These are phyloP conservation scores for Cantharis rufa DNA, from an alignment of 2,888 invertebrate genomes.

Conservation along the genomic window DNA sequence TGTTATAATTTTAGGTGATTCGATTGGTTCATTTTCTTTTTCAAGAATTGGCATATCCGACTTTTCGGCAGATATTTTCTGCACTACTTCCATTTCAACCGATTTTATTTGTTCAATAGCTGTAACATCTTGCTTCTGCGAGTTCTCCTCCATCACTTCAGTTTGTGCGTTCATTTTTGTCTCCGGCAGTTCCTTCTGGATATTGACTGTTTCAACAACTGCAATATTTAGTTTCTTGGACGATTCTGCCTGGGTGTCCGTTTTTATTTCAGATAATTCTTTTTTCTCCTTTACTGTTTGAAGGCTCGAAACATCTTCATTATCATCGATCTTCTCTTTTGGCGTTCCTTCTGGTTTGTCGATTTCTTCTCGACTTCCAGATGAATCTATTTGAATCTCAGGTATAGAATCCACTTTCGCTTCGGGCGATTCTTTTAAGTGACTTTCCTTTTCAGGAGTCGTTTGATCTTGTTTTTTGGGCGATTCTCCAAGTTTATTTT, in stretches of 20 bases:
- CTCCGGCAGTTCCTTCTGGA: background rate
- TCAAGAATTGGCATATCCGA: background rate
- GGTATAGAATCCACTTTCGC: background rate
- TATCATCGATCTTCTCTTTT: background rate
- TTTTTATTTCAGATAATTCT: background rate
- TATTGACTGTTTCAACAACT: background rate
- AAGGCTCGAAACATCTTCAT: background rate
- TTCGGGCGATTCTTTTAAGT: background rate
- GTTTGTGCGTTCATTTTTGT: background rate
- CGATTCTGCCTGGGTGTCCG: background rate
- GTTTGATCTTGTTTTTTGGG: too few species aligned
- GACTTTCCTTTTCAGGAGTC: background rate
- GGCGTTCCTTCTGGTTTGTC: background rate
- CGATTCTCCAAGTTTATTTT: background rate
- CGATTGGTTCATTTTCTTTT: background rate
- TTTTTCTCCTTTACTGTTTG: background rate
- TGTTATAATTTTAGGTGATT: background rate
- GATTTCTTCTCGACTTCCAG: background rate
- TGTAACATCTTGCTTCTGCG: background rate
- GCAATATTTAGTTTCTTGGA: background rate
- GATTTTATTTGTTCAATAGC: background rate
- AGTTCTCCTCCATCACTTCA: background rate
- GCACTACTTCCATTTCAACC: background rate
- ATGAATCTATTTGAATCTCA: background rate
- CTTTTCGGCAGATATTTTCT: background rate